Conservation (phyloP, 2,797 vertebrate genomes). For the Danio jaintianensis region DNA sequence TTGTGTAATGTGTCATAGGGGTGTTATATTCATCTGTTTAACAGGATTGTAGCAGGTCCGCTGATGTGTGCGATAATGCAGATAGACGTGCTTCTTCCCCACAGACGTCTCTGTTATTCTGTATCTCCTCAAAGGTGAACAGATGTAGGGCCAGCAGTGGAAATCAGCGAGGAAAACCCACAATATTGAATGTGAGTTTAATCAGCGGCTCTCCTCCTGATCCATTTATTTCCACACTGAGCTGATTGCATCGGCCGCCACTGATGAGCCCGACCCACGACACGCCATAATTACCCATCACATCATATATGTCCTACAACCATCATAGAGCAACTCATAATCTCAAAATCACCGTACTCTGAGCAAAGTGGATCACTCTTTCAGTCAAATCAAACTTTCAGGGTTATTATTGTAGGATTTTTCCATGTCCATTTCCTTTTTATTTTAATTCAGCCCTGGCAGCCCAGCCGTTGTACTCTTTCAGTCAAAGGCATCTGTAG, state of each 20-base stretch:
- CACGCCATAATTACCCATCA: conserved; percentile 81
- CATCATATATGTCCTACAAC: conserved; percentile 76
- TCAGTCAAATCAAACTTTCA: conserved; percentile 71
- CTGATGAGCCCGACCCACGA: conserved; percentile 73
- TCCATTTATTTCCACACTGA: conserved; percentile 78
- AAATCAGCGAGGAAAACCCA: conserved; percentile 74
- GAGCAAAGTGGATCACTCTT: conserved; percentile 66
- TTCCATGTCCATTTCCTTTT: conserved; percentile 37
- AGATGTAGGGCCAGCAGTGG: conserved; percentile 79
- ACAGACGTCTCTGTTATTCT: conserved; percentile 52
- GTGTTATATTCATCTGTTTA: conserved; percentile 15
- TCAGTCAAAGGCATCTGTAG: conserved; percentile 49
- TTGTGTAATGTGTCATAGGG: conserved; percentile 14
- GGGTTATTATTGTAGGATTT: conserved; percentile 55
- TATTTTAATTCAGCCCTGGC: conserved; percentile 13
- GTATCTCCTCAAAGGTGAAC: conserved; percentile 64
- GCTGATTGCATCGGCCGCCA: conserved; percentile 78
- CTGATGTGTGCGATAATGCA: conserved; percentile 32
- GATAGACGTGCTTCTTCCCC: conserved; percentile 36
- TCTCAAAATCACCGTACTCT: conserved; percentile 77
- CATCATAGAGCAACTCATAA: conserved; percentile 71
- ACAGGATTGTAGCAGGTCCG: neutral
- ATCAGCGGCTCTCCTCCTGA: conserved; percentile 78
- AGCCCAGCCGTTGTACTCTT: conserved; percentile 6
- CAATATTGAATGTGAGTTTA: conserved; percentile 80